Base-by-base conservation (phyloP, 2,888 invertebrate species). In the Apantesis nais region DNA sequence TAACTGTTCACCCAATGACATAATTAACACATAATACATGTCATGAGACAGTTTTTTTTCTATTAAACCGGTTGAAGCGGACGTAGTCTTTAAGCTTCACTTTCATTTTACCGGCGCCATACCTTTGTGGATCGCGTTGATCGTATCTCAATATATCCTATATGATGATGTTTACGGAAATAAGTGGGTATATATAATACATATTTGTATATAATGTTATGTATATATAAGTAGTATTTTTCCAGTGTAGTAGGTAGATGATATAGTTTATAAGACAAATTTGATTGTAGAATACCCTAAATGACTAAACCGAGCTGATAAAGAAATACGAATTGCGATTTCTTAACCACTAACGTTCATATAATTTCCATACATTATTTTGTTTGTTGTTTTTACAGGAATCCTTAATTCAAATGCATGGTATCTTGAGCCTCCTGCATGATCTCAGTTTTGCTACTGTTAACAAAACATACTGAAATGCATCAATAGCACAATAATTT, bases 11-110 rank as follows among this genome's bases (percentile, higher is more conserved):
- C 67, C 73, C 55, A 66, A 78, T 77, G 72, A 72, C 72, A 77
- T 75, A 77, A 77, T 77, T 77, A 76, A 62, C 62, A 37, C 68
- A 19, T 65, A 67, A 75, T 52, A 52, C n/a, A 11, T 52, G 48
- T 52, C n/a, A 22, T 11, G 22, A 48, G 67, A 62, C 44, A 48
- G 76, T 29, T 67, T 78, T 72, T 78, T 78, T 68, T 71, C 2
- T 16, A 70, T 22, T 1, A 14, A 58, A 78, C 77, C 76, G 67
- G 77, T 78, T 71, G 19, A 62, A 55, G 63, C 60, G 70, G 61
- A 67, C 58, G 62, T 19, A 65, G 22, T 68, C 63, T 69, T 65
- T 25, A 65, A 67, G 66, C 61, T 71, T 77, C 79, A 72, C 77
- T 77, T 77, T 78, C 72, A 37, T 77, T 72, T 60, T 25, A n/a